phyloP scores from a whole-genome alignment of 2,888 invertebrate species.

The Cantharis lateralis region DNA sequence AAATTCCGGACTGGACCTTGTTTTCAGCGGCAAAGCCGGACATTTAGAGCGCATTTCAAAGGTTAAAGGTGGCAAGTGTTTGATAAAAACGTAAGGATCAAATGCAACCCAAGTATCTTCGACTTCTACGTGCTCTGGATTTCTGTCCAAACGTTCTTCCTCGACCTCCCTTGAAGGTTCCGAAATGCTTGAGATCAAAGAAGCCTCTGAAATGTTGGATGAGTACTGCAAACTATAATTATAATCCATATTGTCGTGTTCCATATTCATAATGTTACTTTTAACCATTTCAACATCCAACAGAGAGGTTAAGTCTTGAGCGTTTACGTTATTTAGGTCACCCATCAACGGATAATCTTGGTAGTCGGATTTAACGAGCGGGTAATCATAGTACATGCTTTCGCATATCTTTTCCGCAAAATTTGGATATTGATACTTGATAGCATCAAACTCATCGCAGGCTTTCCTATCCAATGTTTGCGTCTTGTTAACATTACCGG shows the following conservation, averaged over 20 bases:
- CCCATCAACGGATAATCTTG: slow-evolving; percentile 53
- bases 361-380: slow-evolving; percentile 50
- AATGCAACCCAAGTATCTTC: slow-evolving; percentile 77
- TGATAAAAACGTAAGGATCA: slow-evolving; percentile 90
- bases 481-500: slow-evolving; percentile 42
- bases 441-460: slow-evolving; percentile 40
- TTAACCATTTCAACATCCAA: slow-evolving; percentile 60
- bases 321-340: slow-evolving; percentile 52
- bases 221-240: slow-evolving; percentile 41
- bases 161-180: slow-evolving; percentile 38
- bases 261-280: slow-evolving; percentile 44
- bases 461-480: slow-evolving; percentile 45
- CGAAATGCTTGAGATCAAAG: slow-evolving; percentile 48
- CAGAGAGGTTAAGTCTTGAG: slow-evolving; percentile 59
- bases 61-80: slow-evolving; percentile 83
- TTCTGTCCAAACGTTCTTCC: slow-evolving; percentile 49
- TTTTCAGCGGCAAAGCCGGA: slow-evolving; percentile 89
- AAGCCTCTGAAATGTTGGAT: slow-evolving; percentile 21
- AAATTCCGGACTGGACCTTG: slow-evolving; percentile 90
- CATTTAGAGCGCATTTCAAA: slow-evolving; percentile 73
- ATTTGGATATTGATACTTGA: slow-evolving; percentile 44
- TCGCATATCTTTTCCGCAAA: slow-evolving; percentile 52
- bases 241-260: slow-evolving; percentile 46
- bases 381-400: slow-evolving; percentile 53
- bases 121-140: slow-evolving; percentile 53